These are phyloP conservation scores for Equus przewalskii DNA, from an alignment of 2,113 vertebrate species.

Conservation along the genomic window DNA sequence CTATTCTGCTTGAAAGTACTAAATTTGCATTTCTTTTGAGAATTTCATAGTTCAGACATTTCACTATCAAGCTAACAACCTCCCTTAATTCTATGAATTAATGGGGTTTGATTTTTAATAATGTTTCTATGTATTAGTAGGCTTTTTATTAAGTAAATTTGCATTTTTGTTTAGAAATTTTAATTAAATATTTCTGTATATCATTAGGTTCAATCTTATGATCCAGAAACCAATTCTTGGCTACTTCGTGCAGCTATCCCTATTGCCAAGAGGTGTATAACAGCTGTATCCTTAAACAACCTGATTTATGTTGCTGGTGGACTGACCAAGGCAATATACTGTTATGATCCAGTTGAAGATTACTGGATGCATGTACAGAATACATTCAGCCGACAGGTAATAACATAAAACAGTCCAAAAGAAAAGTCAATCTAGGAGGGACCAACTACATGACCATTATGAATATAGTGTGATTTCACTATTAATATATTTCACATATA, in stretches of 20 bases:
- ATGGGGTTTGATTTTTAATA: slow-evolving; percentile 38
- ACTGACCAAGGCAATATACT: slow-evolving; percentile 97
- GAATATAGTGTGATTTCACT: neutral
- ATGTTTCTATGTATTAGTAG: slow-evolving; percentile 8
- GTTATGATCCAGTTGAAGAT: slow-evolving; percentile 97
- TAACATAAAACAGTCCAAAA: neutral
- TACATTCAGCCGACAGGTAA: slow-evolving; percentile 98
- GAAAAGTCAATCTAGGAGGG: neutral
- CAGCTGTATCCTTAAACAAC: slow-evolving; percentile 97
- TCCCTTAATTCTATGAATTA: slow-evolving; percentile 57
- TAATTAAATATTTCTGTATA: slow-evolving; percentile 67
- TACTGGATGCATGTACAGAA: slow-evolving; percentile 99
- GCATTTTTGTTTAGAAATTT: neutral
- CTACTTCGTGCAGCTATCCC: slow-evolving; percentile 97
- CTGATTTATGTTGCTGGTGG: slow-evolving; percentile 98
- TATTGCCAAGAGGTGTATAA: slow-evolving; percentile 98
- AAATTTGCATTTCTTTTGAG: slow-evolving; percentile 35
- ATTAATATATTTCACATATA: neutral
- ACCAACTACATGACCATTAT: neutral
- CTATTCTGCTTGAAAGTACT: neutral
- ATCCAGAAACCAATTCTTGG: slow-evolving; percentile 96
- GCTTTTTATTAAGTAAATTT: slow-evolving; percentile 51
- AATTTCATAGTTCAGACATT: slow-evolving; percentile 32
- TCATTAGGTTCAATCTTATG: slow-evolving; percentile 97
- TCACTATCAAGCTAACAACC: slow-evolving; percentile 8